phyloP scores from a whole-genome alignment of 1,140 invertebrate species.

The Phthorimaea operculella region DNA sequence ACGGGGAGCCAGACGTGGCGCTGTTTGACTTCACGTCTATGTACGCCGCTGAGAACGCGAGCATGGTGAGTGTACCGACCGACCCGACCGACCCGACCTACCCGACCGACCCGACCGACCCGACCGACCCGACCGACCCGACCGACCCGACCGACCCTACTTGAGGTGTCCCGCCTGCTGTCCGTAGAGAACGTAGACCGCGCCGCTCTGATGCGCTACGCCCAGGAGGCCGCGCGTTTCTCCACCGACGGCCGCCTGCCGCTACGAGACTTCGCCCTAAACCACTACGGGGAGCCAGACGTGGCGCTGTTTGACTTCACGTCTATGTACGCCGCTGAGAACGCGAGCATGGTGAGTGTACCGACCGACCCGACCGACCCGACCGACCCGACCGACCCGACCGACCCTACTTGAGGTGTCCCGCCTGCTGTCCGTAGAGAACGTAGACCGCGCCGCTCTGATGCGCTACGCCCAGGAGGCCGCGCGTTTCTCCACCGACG shows the following conservation, averaged over 20 bases:
- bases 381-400: too few species aligned
- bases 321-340: slow-evolving; percentile 97
- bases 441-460: slow-evolving; percentile 90
- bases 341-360: slow-evolving; percentile 67
- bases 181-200: slow-evolving; percentile 92
- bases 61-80: slow-evolving; percentile 51
- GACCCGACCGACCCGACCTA: not conserved
- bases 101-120: too few species aligned
- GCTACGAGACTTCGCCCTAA: slow-evolving; percentile 94
- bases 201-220: slow-evolving; percentile 90
- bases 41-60: slow-evolving; percentile 93
- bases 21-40: slow-evolving; percentile 99
- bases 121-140: too few species aligned
- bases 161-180: slow-evolving; percentile 91
- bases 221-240: slow-evolving; percentile 94
- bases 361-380: not conserved
- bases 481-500: slow-evolving; percentile 95
- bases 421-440: slow-evolving; percentile 85
- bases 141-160: too few species aligned
- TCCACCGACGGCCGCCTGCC: slow-evolving; percentile 93
- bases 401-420: slow-evolving; percentile 85
- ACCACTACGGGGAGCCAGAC: slow-evolving; percentile 97
- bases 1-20: slow-evolving; percentile 97
- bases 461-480: slow-evolving; percentile 94
- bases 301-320: slow-evolving; percentile 99